Evolutionary conservation across 2,797 vertebrate species (phyloP), one percentile per base, ranked within the genome.

Genomic region (Linurgus olivaceus): DNA sequence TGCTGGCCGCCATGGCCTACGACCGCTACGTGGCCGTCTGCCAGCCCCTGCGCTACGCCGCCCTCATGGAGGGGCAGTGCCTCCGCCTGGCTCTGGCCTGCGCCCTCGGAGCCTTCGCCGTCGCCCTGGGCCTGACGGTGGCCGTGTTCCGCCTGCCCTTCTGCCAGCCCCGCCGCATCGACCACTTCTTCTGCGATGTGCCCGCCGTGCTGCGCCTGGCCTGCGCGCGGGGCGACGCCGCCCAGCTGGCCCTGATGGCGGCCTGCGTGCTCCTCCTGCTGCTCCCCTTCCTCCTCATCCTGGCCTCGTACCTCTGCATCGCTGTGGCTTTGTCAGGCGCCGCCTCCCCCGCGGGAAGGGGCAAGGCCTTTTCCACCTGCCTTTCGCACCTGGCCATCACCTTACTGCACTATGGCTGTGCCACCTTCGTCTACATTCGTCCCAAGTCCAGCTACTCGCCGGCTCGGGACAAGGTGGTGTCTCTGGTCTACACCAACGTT

Each of bases 401-500:
- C 38, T 74, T 97, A 6, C 80, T 98, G 11, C 97, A 97, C 87
- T 98, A 97, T 0, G 97, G 98, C n/a, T 97, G 97, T 7, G 97
- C 97, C 90, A 96, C 94, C 78, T 98, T 97, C 96, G 94, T 96
- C 59, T 98, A 98, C 10, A 68, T 97, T 74, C 83, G 91, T 10
- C 98, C 98, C 16, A 98, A 97, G 80, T 81, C 95, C 83, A 97
- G 73, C 61, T 97, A 98, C 75, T 79, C 94, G 2, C 97, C 97
- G 0, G 33, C 40, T 54, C 70, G 10, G 52, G 97, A 98, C 84
- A 97, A 97, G 93, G 93, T 90, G 13, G 71, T 98, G 37, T 97
- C 97, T 8, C 96, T 98, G 18, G 68, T 98, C 72, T 98, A 98
- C 50, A 98, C 97, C 76, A 97, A 96, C 13, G 6, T 98, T 47